A percentile compares a stretch with the other conserved stretches of the same genome.
These are phyloP conservation scores for Acanthococcus lagerstroemiae DNA, from an alignment of 2,888 invertebrate species.

Conservation along the genomic window DNA sequence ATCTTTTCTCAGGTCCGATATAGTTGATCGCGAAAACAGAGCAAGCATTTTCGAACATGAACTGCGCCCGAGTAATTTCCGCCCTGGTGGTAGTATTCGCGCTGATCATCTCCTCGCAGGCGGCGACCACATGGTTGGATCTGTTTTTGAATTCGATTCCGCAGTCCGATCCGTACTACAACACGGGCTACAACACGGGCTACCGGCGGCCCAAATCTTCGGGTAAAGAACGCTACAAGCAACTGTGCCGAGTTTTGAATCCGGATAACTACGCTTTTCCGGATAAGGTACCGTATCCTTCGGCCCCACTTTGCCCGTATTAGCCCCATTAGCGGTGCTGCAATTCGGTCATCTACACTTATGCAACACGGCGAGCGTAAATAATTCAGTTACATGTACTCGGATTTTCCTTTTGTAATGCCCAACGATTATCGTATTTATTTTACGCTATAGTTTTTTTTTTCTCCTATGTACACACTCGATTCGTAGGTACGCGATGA, in stretches of 20 bases:
- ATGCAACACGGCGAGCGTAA: slow-evolving; percentile 16
- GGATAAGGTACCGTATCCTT: slow-evolving; percentile 47
- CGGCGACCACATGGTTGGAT: slow-evolving; percentile 11
- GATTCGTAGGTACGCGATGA: too few species aligned
- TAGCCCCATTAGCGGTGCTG: slow-evolving; percentile 36
- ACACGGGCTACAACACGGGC: slow-evolving; percentile 1
- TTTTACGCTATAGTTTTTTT: too few species aligned
- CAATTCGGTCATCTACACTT: not conserved
- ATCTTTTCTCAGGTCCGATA: too few species aligned
- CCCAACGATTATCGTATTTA: too few species aligned
- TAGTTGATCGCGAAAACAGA: too few species aligned
- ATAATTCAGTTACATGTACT: slow-evolving; percentile 10
- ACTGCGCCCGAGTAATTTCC: too few species aligned
- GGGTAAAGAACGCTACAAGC: slow-evolving; percentile 48
- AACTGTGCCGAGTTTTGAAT: slow-evolving; percentile 59
- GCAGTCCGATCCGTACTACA: slow-evolving; percentile 6
- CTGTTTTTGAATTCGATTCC: not conserved
- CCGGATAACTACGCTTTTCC: slow-evolving; percentile 52
- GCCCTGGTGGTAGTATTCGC: not conserved
- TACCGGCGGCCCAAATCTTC: not conserved
- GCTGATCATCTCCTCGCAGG: not conserved
- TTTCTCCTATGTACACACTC: too few species aligned
- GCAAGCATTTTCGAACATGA: too few species aligned
- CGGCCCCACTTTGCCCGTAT: slow-evolving; percentile 55
- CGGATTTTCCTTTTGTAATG: not conserved